Evolutionary conservation across 2,888 invertebrate genomes (phyloP).

Genomic region (Mystacides longicornis): DNA sequence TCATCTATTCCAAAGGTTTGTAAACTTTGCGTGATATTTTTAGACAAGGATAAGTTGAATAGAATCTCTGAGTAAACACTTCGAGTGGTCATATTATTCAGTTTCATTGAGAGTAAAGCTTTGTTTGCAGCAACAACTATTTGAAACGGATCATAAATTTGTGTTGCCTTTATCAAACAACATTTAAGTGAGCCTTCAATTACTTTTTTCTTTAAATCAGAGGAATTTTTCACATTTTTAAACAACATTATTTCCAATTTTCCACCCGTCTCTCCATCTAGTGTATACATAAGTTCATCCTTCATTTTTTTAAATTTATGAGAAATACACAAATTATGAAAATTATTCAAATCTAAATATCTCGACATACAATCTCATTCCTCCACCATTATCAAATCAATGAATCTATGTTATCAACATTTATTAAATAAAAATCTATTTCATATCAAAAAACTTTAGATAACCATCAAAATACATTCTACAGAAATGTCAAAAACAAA

Average conservation of each 20-base stretch:
- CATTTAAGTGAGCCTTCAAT: conserved; percentile 52
- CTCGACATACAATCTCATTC: no score
- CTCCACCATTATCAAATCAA: no score
- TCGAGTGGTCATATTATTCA: conserved; percentile 49
- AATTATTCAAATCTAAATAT: no score
- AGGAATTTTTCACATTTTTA: conserved; percentile 51
- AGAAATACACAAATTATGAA: no score
- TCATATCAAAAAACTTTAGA: no score
- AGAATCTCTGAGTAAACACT: conserved; percentile 58
- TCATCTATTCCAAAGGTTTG: conserved; percentile 55
- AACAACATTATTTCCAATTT: conserved; percentile 43
- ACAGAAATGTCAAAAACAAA: no score
- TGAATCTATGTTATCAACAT: no score
- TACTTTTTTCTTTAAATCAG: conserved; percentile 47
- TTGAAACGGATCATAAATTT: conserved; percentile 55
- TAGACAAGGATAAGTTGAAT: conserved; percentile 59
- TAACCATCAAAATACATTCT: no score
- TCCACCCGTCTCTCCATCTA: not conserved
- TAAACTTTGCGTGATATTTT: conserved; percentile 62
- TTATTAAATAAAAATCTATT: no score
- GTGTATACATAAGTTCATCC: not conserved
- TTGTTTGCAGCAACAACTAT: conserved; percentile 61
- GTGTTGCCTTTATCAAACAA: conserved; percentile 52
- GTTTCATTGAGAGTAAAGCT: conserved; percentile 48
- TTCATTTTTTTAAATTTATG: not conserved